phyloP scores from a whole-genome alignment of 2,797 vertebrate species.

The Centropyge bicolor region DNA sequence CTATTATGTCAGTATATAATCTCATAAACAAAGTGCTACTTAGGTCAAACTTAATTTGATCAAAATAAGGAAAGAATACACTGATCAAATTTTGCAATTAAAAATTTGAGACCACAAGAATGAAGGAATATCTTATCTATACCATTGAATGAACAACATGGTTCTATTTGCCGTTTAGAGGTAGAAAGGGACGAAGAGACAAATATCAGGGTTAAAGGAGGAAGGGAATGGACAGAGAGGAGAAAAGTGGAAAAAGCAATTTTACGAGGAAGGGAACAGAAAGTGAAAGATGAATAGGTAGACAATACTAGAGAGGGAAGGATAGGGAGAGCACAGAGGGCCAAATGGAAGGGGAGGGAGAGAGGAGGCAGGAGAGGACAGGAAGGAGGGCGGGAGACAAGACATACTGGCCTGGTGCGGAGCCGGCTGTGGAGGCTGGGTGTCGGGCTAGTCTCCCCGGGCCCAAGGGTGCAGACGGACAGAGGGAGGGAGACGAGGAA shows the following conservation, averaged over 20 bases:
- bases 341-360: constrained; percentile 52
- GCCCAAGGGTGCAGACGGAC: constrained; percentile 68
- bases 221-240: not conserved
- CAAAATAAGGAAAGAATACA: too few relatives aligned
- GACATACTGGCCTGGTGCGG: constrained; percentile 59
- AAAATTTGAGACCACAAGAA: not conserved
- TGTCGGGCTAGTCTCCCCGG: constrained; percentile 63
- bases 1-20: not conserved
- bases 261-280: constrained; percentile 20
- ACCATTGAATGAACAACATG: not conserved
- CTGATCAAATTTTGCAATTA: too few relatives aligned
- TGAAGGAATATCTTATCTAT: not conserved
- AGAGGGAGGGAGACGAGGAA: constrained; percentile 57
- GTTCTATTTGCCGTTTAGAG: not conserved
- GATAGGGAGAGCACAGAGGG: constrained; percentile 40
- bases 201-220: not conserved
- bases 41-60: too few relatives aligned
- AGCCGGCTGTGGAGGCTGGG: constrained; percentile 61
- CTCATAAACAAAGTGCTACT: not conserved
- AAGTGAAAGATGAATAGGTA: constrained; percentile 27
- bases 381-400: constrained; percentile 55
- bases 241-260: constrained; percentile 16
- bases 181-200: constrained; percentile 5
- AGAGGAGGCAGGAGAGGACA: constrained; percentile 52
- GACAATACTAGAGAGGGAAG: constrained; percentile 33